A percentile compares a stretch with the other conserved stretches of the same genome.
These are phyloP conservation scores for Lycaena phlaeas DNA, from an alignment of 2,888 invertebrate genomes.

Conservation along the genomic window DNA sequence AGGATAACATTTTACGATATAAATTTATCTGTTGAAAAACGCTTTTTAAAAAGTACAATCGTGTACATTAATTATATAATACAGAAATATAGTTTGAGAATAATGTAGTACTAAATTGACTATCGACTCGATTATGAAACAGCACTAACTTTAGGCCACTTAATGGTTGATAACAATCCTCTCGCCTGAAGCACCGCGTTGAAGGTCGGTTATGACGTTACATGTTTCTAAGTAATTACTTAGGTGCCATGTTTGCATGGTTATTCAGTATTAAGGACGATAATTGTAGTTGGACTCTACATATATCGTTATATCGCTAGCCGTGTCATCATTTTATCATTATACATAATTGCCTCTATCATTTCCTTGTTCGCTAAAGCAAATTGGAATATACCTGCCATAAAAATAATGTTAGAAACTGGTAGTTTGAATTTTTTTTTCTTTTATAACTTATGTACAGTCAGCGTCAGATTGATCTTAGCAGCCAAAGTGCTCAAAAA, in stretches of 20 bases:
- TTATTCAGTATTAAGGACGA: background rate
- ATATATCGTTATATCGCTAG: constrained; percentile 1
- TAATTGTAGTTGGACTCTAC: background rate
- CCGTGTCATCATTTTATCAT: constrained; percentile 5
- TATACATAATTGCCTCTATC: background rate
- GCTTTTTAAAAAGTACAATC: too few species aligned
- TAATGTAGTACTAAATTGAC: too few species aligned
- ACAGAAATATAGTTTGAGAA: too few species aligned
- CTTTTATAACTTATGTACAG: too few species aligned
- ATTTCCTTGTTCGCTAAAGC: background rate
- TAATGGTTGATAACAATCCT: background rate
- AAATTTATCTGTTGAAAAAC: too few species aligned
- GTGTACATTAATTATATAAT: too few species aligned
- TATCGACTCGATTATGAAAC: too few species aligned
- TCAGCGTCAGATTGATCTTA: too few species aligned
- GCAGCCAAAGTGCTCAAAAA: too few species aligned
- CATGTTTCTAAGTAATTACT: constrained; percentile 2
- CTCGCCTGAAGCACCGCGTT: background rate
- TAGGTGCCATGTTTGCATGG: background rate
- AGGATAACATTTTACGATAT: too few species aligned
- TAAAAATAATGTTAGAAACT: too few species aligned
- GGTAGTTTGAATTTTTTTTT: too few species aligned
- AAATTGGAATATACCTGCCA: background rate
- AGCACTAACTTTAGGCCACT: background rate
- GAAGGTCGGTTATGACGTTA: constrained; percentile 4